Conservation (phyloP, 2,888 invertebrate species). For the Pristionchus mayeri region DNA sequence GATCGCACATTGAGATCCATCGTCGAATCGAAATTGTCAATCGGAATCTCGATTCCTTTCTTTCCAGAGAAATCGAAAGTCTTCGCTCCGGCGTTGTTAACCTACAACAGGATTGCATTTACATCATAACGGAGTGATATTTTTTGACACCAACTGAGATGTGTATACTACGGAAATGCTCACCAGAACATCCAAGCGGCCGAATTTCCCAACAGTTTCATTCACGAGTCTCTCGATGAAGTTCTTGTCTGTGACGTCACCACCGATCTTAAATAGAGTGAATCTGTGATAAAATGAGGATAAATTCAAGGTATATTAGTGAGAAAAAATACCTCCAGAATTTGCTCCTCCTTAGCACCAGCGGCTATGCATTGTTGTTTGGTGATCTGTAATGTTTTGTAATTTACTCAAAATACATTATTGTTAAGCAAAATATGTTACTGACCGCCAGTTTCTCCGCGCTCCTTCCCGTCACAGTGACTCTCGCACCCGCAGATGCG, state of each 20-base stretch:
- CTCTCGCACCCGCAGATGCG: conserved; percentile 15
- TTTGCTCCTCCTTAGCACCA: not conserved
- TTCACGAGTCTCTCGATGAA: not conserved
- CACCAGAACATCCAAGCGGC: not conserved
- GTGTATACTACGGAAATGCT: not conserved
- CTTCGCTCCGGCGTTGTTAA: not conserved
- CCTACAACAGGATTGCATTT: not conserved
- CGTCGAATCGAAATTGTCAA: not conserved
- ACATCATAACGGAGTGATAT: not conserved
- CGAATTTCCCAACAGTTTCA: not conserved
- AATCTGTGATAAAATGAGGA: not conserved
- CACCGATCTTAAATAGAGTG: not conserved
- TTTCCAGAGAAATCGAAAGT: not conserved
- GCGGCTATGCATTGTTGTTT: not conserved
- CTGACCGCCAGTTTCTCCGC: not conserved
- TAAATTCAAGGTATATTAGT: not conserved
- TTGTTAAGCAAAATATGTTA: not conserved
- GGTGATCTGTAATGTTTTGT: not conserved
- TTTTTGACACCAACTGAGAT: not conserved
- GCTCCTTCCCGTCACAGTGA: conserved; percentile 10
- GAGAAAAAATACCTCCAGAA: not conserved
- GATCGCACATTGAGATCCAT: not conserved
- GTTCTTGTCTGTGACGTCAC: not conserved
- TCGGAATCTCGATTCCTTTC: not conserved
- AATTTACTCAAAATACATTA: not conserved